These are phyloP conservation scores for mouse (Mus musculus) DNA, from an alignment of 2,113 vertebrate species.

Conservation along the genomic window DNA sequence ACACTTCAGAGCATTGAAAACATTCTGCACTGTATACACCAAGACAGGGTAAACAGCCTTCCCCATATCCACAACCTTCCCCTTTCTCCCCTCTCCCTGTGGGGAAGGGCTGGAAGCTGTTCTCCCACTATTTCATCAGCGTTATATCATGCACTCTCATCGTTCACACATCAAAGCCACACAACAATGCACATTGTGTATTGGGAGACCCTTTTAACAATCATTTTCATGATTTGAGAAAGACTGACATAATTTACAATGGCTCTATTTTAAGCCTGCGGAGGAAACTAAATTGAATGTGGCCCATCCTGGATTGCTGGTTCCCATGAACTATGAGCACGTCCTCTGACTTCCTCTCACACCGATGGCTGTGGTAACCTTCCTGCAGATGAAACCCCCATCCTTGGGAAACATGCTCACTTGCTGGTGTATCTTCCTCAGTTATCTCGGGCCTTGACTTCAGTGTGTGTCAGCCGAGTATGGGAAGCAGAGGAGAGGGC, in stretches of 20 bases:
- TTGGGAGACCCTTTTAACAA: slow-evolving; percentile 91
- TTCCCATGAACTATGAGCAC: slow-evolving; percentile 99
- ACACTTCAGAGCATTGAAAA: slow-evolving; percentile 7
- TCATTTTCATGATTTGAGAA: slow-evolving; percentile 94
- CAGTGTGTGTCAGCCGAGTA: slow-evolving; percentile 65
- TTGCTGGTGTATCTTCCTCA: slow-evolving; percentile 85
- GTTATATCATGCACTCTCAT: slow-evolving; percentile 90
- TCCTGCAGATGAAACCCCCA: slow-evolving; percentile 88
- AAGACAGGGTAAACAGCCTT: slow-evolving; percentile 67
- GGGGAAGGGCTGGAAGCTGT: slow-evolving; percentile 79
- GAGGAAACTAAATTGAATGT: slow-evolving; percentile 99
- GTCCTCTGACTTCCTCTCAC: slow-evolving; percentile 93
- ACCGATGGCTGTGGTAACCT: slow-evolving; percentile 86
- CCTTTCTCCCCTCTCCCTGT: slow-evolving; percentile 43
- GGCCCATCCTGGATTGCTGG: slow-evolving; percentile 98
- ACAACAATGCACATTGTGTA: slow-evolving; percentile 94
- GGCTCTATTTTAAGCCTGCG: slow-evolving; percentile 98
- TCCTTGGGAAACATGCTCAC: slow-evolving; percentile 88
- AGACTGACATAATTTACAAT: slow-evolving; percentile 98
- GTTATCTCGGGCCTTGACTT: slow-evolving; percentile 85
- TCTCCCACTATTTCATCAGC: slow-evolving; percentile 84
- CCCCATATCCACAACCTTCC: slow-evolving; percentile 60
- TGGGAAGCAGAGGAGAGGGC: neutral
- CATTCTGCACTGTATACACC: slow-evolving; percentile 6
- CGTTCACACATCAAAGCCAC: slow-evolving; percentile 96